Evolutionary conservation across 2,888 invertebrate species (phyloP).

Genomic region (Lithophane socia): DNA sequence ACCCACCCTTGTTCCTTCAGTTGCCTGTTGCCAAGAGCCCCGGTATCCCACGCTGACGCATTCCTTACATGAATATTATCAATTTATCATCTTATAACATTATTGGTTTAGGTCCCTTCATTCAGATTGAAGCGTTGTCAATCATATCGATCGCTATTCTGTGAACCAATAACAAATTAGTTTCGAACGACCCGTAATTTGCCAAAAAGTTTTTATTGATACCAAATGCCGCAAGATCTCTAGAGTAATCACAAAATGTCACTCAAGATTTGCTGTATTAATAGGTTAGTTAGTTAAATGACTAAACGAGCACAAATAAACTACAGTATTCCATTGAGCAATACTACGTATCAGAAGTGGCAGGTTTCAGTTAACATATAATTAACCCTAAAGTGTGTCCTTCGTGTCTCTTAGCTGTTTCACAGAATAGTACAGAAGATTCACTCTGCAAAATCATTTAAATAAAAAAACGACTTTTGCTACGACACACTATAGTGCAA

Average conservation of each 20-base stretch:
- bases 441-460: too few species aligned
- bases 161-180: background rate
- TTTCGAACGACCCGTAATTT: background rate
- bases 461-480: too few species aligned
- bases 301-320: constrained; percentile 1
- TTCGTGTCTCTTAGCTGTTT: background rate
- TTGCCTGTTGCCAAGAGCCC: too few species aligned
- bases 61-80: background rate
- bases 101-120: background rate
- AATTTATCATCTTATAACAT: background rate
- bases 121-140: too few species aligned
- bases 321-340: background rate
- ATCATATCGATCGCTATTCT: background rate
- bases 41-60: too few species aligned
- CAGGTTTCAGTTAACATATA: constrained; percentile 2
- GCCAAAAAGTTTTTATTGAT: background rate
- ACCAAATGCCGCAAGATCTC: background rate
- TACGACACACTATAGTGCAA: too few species aligned
- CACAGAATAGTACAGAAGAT: too few species aligned
- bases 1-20: too few species aligned
- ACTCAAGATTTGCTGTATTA: background rate
- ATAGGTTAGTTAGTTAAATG: background rate
- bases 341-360: background rate
- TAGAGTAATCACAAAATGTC: background rate
- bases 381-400: background rate